These are phyloP conservation scores for Leucania comma DNA, from an alignment of 2,888 invertebrate genomes.

Conservation along the genomic window DNA sequence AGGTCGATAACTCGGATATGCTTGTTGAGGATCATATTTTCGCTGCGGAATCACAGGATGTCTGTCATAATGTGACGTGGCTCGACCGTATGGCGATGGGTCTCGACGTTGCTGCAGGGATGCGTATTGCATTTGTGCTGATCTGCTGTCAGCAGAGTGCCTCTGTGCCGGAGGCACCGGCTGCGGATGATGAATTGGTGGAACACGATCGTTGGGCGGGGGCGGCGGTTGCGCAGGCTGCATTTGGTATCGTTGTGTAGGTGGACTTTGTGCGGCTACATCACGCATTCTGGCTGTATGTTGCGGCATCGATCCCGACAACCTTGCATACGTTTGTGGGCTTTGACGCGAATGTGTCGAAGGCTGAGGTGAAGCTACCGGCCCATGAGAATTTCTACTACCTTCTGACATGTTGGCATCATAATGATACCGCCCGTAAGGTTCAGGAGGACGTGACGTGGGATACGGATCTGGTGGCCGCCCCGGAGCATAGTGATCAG, in stretches of 20 bases:
- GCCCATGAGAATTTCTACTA: constrained; percentile 78
- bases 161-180: constrained; percentile 76
- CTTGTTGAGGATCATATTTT: constrained; percentile 87
- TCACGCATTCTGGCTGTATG: constrained; percentile 82
- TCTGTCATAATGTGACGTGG: constrained; percentile 82
- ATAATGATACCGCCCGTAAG: constrained; percentile 82
- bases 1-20: constrained; percentile 86
- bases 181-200: constrained; percentile 87
- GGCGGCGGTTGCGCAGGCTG: constrained; percentile 80
- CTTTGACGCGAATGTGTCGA: constrained; percentile 82
- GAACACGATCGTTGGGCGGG: constrained; percentile 86
- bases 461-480: constrained; percentile 85
- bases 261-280: constrained; percentile 78
- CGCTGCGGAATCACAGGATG: constrained; percentile 79
- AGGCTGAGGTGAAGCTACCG: constrained; percentile 82
- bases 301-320: constrained; percentile 83
- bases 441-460: constrained; percentile 82
- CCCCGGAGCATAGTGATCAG: constrained; percentile 81
- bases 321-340: constrained; percentile 83
- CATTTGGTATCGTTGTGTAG: constrained; percentile 80
- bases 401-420: constrained; percentile 78
- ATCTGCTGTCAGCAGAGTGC: constrained; percentile 75
- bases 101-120: constrained; percentile 80
- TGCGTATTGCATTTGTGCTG: constrained; percentile 77
- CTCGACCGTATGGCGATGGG: constrained; percentile 79